Conservation (phyloP, 1,140 invertebrate genomes). For the Lepidurus packardi region DNA sequence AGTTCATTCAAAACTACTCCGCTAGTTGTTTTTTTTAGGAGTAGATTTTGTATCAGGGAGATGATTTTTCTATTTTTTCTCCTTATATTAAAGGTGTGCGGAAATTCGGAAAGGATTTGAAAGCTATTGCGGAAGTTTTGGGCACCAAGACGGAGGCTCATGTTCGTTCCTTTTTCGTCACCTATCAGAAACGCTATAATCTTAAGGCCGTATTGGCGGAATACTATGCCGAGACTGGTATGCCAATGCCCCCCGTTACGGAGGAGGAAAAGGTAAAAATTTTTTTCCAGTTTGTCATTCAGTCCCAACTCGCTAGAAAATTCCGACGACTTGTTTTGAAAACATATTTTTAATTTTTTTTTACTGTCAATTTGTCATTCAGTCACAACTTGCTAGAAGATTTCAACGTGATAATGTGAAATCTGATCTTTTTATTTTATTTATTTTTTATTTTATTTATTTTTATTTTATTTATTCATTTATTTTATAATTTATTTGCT, state of each 20-base stretch:
- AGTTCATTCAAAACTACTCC: background rate
- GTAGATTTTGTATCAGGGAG: background rate
- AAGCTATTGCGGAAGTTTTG: constrained; percentile 88
- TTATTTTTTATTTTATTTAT: no score
- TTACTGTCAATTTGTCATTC: no score
- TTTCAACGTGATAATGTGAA: no score
- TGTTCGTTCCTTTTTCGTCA: constrained; percentile 81
- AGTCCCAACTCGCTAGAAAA: background rate
- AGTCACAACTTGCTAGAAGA: no score
- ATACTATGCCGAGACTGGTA: constrained; percentile 72
- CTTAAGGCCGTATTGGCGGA: constrained; percentile 82
- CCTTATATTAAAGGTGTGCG: constrained; percentile 56
- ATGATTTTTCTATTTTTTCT: constrained; percentile 25
- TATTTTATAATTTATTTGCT: no score
- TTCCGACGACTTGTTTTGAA: no score
- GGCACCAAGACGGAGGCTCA: constrained; percentile 92
- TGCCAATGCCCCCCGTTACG: constrained; percentile 44
- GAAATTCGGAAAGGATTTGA: constrained; percentile 93
- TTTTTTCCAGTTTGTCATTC: background rate
- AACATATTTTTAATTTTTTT: no score
- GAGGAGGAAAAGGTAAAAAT: constrained; percentile 50
- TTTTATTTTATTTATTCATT: no score
- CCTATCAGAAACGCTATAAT: constrained; percentile 82
- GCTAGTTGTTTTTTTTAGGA: background rate
- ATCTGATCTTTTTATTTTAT: no score